Conservation (phyloP, 2,113 vertebrate species). For the Pterophyllum scalare region DNA sequence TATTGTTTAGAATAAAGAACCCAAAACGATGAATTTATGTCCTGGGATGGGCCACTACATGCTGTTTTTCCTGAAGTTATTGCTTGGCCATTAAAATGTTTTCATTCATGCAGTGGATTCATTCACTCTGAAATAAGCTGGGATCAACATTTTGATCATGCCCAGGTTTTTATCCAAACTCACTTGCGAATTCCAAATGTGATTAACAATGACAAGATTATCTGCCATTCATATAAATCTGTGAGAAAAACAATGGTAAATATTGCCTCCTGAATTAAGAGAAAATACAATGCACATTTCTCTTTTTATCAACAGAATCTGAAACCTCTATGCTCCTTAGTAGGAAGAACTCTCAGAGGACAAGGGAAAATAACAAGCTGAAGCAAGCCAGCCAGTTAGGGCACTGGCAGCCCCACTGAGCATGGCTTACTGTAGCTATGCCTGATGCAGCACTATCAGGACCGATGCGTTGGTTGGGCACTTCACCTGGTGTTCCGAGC, state of each 20-base stretch:
- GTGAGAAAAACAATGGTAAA: background rate
- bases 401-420: conserved; percentile 38
- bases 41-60: background rate
- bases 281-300: background rate
- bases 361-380: conserved; percentile 24
- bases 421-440: conserved; percentile 39
- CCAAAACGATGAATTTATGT: background rate
- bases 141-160: background rate
- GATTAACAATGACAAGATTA: conserved; percentile 11
- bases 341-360: background rate
- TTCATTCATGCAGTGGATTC: background rate
- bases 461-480: conserved; percentile 47
- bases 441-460: conserved; percentile 58
- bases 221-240: background rate
- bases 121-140: background rate
- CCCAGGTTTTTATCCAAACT: background rate
- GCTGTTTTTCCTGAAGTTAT: background rate
- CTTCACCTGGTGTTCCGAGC: conserved; percentile 56
- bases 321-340: conserved; percentile 3
- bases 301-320: conserved; percentile 35
- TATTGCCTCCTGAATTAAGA: background rate
- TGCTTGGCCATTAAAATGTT: conserved; percentile 1
- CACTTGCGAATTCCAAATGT: background rate
- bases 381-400: conserved; percentile 40
- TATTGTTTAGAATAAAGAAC: background rate